These are phyloP conservation scores for Sinocyclocheilus anophthalmus DNA, from an alignment of 2,113 vertebrate species.

Conservation along the genomic window DNA sequence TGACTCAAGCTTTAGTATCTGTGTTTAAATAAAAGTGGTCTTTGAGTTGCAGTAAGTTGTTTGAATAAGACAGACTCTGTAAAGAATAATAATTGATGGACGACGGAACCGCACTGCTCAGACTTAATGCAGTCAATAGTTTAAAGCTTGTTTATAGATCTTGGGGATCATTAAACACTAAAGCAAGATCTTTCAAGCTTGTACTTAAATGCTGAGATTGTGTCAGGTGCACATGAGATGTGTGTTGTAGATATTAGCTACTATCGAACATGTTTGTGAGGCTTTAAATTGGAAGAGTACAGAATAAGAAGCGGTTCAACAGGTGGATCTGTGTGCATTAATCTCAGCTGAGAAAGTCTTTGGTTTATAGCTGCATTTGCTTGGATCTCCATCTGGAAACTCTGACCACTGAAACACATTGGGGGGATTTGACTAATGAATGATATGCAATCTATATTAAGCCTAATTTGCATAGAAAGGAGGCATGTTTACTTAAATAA, in stretches of 20 bases:
- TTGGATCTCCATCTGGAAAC: neutral
- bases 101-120: neutral
- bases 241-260: neutral
- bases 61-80: neutral
- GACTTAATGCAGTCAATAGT: neutral
- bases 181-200: neutral
- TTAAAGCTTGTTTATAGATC: conserved; percentile 18
- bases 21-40: conserved; percentile 13
- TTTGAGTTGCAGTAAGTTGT: neutral
- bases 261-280: neutral
- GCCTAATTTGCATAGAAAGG: neutral
- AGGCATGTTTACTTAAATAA: neutral
- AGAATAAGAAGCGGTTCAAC: neutral
- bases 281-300: neutral
- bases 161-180: conserved; percentile 4
- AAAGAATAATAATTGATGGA: neutral
- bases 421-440: neutral
- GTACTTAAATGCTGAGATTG: neutral
- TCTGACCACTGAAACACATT: conserved; percentile 5
- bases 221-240: neutral
- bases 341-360: neutral
- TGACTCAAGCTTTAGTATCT: neutral
- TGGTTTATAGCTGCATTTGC: conserved; percentile 1
- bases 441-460: neutral
- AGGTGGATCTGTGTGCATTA: conserved; percentile 9